A percentile compares a stretch with the other conserved stretches of the same genome.
Evolutionary conservation across 2,113 vertebrate species (phyloP).

Genomic region (Petrocephalus zakoni): DNA sequence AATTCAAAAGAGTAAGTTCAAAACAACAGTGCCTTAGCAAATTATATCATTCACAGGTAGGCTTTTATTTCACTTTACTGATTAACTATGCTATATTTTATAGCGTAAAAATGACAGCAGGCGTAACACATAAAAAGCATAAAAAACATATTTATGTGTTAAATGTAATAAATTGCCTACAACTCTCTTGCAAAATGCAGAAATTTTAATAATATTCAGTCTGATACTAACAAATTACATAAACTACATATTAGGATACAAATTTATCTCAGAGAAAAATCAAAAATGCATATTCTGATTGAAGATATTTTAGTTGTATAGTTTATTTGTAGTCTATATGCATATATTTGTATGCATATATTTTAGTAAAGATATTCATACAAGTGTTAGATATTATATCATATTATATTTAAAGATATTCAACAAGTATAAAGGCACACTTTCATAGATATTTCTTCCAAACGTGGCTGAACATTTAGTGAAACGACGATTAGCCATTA

Average conservation of each 20-base stretch:
- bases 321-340: not conserved
- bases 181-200: not conserved
- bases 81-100: not conserved
- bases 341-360: not conserved
- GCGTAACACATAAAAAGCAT: not conserved
- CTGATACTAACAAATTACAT: not conserved
- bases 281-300: not conserved
- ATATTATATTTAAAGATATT: no score
- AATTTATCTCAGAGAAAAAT: not conserved
- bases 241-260: not conserved
- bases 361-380: not conserved
- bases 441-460: not conserved
- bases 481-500: not conserved
- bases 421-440: no score
- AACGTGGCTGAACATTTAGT: not conserved
- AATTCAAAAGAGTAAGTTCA: not conserved
- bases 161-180: not conserved
- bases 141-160: not conserved
- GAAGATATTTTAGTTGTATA: not conserved
- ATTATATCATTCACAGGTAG: not conserved
- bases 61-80: not conserved
- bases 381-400: not conserved
- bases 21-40: not conserved
- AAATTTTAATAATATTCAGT: not conserved
- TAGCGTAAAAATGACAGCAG: not conserved